Evolutionary conservation across 2,113 vertebrate species (phyloP).

Genomic region (Corythaeola cristata): DNA sequence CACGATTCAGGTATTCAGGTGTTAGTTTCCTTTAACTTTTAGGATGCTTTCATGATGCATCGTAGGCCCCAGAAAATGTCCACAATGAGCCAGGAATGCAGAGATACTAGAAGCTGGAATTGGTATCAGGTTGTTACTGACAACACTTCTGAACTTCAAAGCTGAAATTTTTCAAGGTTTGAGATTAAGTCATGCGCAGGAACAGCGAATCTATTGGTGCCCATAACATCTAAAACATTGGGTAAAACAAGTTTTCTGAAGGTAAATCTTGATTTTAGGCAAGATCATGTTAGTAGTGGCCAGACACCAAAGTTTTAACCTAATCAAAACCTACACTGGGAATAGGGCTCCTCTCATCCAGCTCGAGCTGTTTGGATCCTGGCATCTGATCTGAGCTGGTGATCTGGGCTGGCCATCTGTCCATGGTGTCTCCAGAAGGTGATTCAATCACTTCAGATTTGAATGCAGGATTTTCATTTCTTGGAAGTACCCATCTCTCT

Average conservation of each 20-base stretch:
- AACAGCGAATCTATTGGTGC: neutral
- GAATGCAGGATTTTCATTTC: neutral
- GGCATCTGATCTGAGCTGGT: neutral
- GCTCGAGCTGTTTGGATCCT: fast-evolving
- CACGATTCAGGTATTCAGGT: neutral
- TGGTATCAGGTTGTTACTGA: neutral
- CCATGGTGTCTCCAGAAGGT: neutral
- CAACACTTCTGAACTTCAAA: neutral
- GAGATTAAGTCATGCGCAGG: neutral
- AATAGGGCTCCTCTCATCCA: neutral
- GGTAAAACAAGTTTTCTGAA: neutral
- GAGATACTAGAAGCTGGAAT: neutral
- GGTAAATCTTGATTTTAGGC: neutral
- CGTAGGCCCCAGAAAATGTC: neutral
- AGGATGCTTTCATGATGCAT: neutral
- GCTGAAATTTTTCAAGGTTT: neutral
- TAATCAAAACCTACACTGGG: neutral
- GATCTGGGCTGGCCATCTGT: neutral
- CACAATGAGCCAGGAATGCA: neutral
- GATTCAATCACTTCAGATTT: neutral
- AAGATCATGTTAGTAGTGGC: neutral
- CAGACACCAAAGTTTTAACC: neutral
- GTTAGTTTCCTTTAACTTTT: neutral
- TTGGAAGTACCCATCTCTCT: neutral
- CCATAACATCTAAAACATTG: neutral